These are phyloP conservation scores for Corbicula japonica DNA, from an alignment of 2,888 invertebrate genomes.

Conservation along the genomic window DNA sequence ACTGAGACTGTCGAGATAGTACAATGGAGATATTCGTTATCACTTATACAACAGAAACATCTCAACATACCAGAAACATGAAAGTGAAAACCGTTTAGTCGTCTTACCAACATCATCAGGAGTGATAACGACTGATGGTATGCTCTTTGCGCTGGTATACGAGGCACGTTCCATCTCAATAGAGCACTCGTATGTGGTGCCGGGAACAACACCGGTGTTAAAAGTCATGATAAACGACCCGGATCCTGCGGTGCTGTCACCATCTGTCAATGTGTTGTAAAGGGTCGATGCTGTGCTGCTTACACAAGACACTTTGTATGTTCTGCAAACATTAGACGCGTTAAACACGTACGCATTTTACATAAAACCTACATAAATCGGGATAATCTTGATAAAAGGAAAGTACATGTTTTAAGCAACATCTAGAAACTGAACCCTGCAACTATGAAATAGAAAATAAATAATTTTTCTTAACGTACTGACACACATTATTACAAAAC, in stretches of 20 bases:
- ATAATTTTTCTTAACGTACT: too few relatives aligned
- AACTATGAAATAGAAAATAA: too few relatives aligned
- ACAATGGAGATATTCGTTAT: too few relatives aligned
- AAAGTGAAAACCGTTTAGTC: not conserved
- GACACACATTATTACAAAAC: too few relatives aligned
- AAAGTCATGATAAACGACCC: slow-evolving; percentile 41
- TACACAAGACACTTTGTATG: slow-evolving; percentile 54
- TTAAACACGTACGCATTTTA: too few relatives aligned
- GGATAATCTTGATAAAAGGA: too few relatives aligned
- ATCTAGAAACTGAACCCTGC: too few relatives aligned
- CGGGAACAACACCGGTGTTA: slow-evolving; percentile 67
- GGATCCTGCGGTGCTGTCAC: slow-evolving; percentile 26
- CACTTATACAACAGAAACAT: too few relatives aligned
- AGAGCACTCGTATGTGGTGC: slow-evolving; percentile 71
- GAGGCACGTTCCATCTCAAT: slow-evolving; percentile 56
- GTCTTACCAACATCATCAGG: slow-evolving; percentile 57
- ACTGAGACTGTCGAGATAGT: too few relatives aligned
- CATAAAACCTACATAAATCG: too few relatives aligned
- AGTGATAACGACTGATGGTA: slow-evolving; percentile 66
- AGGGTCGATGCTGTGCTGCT: slow-evolving; percentile 57
- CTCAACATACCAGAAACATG: too few relatives aligned
- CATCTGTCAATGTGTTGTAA: slow-evolving; percentile 26
- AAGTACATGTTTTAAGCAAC: too few relatives aligned
- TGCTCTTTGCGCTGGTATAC: slow-evolving; percentile 67
- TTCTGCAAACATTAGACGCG: slow-evolving; percentile 29